Evolutionary conservation across 2,797 vertebrate genomes (phyloP).

Genomic region (Vespertilio murinus): DNA sequence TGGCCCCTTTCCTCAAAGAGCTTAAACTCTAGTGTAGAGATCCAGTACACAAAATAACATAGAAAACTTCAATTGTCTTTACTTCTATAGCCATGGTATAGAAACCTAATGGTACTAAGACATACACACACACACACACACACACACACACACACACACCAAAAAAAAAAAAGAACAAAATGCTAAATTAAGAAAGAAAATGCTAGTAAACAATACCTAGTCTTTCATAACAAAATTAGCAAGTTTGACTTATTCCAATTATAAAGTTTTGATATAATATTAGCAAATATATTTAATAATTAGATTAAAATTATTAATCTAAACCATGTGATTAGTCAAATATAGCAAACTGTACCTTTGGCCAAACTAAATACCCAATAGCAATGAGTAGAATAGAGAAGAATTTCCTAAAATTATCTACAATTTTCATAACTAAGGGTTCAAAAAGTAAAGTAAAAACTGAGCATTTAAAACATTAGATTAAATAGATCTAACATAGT

Average conservation of each 20-base stretch:
- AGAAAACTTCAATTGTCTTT: not conserved
- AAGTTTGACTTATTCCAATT: not conserved
- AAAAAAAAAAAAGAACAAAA: not conserved
- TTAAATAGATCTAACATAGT: not conserved
- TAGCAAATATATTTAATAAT: not conserved
- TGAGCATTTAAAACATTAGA: not conserved
- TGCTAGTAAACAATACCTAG: not conserved
- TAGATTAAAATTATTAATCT: not conserved
- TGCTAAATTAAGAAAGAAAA: not conserved
- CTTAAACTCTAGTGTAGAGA: not conserved
- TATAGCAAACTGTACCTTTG: not conserved
- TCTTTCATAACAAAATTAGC: not conserved
- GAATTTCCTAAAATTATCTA: not conserved
- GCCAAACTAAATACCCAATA: not conserved
- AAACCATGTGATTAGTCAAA: not conserved
- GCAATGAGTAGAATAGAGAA: not conserved
- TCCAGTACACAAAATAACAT: not conserved
- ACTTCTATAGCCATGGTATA: not conserved
- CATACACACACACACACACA: not conserved
- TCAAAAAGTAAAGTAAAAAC: not conserved
- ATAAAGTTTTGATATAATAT: not conserved
- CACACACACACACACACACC: not conserved
- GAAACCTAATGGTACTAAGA: not conserved
- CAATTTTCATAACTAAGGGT: not conserved
- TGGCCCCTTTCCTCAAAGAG: accelerated